Base-by-base conservation (phyloP, 1,140 invertebrate genomes). In the Tenebrio molitor region DNA sequence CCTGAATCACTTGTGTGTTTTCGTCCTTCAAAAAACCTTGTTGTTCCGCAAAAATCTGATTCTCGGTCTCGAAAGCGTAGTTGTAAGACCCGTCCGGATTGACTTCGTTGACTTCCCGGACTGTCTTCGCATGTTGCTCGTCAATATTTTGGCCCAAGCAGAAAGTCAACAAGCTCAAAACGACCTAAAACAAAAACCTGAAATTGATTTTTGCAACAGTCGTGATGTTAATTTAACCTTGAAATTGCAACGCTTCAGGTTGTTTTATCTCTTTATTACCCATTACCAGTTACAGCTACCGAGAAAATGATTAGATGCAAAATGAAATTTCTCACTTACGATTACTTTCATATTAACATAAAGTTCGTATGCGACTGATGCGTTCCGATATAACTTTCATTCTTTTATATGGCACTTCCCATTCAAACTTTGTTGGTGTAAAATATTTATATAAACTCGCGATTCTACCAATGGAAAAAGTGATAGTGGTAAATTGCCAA, bases 21-120 rank as follows among this genome's bases (percentile, higher is more conserved):
- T 80, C 71, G 68, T 84, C 72, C 78, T 85, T 86, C 23, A 87
- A 74, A 17, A 80, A 77, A 19, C 88, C 90, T 4, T 81, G 76
- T 71, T 88, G 87, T 50, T 87, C 74, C 0, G 81, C 85, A 16
- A 79, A 72, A 68, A 89, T 90, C 34, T 88, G 88, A 77, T 91
- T 90, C 41, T 82, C 87, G 34, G 89, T 88, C 73, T 90, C 86
- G 81, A 85, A 91, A 12, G 53, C 14, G 81, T 87, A 88, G 12
- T 80, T 62, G 80, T 81, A 87, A 12, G 84, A 80, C 42, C 88
- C 88, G 42, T 87, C 87, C 1, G 84, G 78, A 44, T 88, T 86
- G 0, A 84, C 81, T 6, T 87, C 83, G 25, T 78, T 80, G 1
- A 29, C 29, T 42, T 85, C 84, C 34, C 78, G 81, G 0, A 89